These are phyloP conservation scores for Drepana falcataria DNA, from an alignment of 2,888 invertebrate species.

Conservation along the genomic window DNA sequence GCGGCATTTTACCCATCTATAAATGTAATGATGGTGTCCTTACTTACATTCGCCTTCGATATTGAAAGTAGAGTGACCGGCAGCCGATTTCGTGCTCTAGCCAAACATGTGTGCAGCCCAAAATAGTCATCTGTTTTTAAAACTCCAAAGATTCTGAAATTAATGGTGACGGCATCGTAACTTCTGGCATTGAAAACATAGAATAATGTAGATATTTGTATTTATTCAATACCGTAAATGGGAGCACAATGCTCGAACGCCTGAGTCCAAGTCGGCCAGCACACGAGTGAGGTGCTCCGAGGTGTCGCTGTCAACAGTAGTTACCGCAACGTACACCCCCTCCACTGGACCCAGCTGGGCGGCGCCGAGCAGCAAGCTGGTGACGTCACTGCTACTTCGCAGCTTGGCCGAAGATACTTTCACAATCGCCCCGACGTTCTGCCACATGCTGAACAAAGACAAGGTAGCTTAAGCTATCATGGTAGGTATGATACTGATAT, in stretches of 20 bases:
- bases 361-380: constrained; percentile 10
- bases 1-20: too few species aligned
- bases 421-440: constrained; percentile 3
- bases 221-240: constrained; percentile 9
- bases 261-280: constrained; percentile 14
- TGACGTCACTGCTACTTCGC: constrained; percentile 1
- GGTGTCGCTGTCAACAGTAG: background rate
- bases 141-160: constrained; percentile 14
- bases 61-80: constrained; percentile 17
- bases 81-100: constrained; percentile 9
- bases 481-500: too few species aligned
- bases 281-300: background rate
- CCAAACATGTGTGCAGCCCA: constrained; percentile 13
- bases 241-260: constrained; percentile 19
- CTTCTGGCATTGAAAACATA: background rate
- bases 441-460: background rate
- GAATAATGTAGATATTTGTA: background rate
- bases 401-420: constrained; percentile 2
- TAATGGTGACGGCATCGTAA: constrained; percentile 2
- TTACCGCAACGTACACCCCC: constrained; percentile 16
- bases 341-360: constrained; percentile 11
- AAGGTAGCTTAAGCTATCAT: too few species aligned
- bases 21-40: too few species aligned
- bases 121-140: constrained; percentile 9
- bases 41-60: constrained; percentile 11